Percentiles rank a stretch among this genome's conserved stretches.
These are phyloP conservation scores for Tarsius wallacei DNA, from an alignment of 2,797 vertebrate species.

Conservation along the genomic window DNA sequence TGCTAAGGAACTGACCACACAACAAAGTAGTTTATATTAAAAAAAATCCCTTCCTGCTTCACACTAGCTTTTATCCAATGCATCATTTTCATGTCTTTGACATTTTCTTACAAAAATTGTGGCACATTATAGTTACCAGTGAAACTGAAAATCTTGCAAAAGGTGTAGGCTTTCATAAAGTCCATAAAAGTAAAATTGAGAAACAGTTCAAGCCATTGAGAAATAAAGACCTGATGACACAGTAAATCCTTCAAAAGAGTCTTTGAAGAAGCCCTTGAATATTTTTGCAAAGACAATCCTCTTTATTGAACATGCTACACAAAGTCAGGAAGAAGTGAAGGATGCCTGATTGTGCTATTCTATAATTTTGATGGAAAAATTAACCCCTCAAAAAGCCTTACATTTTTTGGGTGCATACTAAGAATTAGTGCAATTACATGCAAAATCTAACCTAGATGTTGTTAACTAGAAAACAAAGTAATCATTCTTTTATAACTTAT, in stretches of 20 bases:
- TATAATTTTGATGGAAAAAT: conserved; percentile 63
- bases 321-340: conserved; percentile 36
- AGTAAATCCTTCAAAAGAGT: conserved; percentile 12
- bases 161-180: background rate
- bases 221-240: conserved; percentile 52
- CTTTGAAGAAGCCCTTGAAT: conserved; percentile 26
- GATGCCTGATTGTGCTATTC: background rate
- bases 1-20: background rate
- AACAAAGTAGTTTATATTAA: background rate
- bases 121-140: background rate
- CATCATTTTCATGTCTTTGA: conserved; percentile 20
- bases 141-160: conserved; percentile 37
- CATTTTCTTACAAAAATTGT: conserved; percentile 61
- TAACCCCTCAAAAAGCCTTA: conserved; percentile 48
- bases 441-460: conserved; percentile 70
- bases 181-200: conserved; percentile 52
- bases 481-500: conserved; percentile 43
- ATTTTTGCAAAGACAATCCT: conserved; percentile 33
- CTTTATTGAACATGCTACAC: background rate
- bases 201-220: conserved; percentile 3
- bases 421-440: conserved; percentile 68
- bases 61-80: background rate
- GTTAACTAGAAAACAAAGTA: conserved; percentile 71
- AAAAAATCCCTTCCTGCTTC: background rate
- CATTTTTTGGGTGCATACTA: conserved; percentile 24